Conservation (phyloP, 1,140 invertebrate species). For the Drosophila bocqueti region DNA sequence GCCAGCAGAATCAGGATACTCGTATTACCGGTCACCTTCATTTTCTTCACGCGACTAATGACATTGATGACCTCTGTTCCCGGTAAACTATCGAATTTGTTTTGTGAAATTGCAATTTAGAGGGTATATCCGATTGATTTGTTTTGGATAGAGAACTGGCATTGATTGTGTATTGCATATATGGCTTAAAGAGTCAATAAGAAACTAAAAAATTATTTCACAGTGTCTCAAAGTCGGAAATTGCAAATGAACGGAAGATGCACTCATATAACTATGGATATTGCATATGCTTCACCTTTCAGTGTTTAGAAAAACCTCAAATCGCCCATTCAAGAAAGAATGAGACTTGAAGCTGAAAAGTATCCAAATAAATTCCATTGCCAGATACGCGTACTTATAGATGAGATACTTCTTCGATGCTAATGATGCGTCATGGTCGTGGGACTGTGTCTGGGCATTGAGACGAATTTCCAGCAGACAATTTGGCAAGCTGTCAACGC, state of each 20-base stretch:
- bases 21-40: conserved; percentile 10
- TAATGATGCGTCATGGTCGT: conserved; percentile 66
- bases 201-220: background rate
- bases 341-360: background rate
- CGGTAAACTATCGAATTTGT: background rate
- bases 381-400: background rate
- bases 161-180: no score
- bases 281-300: no score
- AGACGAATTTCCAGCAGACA: conserved; percentile 63
- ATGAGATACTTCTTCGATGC: conserved; percentile 27
- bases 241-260: background rate
- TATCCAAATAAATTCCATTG: conserved; percentile 2
- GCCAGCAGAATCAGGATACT: background rate
- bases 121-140: background rate
- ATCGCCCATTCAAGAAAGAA: background rate
- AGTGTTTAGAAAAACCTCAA: background rate
- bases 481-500: conserved; percentile 79
- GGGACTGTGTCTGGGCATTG: conserved; percentile 25
- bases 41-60: conserved; percentile 31
- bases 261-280: accelerated
- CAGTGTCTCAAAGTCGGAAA: background rate
- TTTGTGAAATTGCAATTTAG: background rate
- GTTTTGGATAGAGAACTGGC: background rate
- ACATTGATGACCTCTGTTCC: background rate
- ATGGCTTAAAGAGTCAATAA: background rate